These are phyloP conservation scores for Petrocephalus schoutedeni DNA, from an alignment of 2,797 vertebrate species.

Conservation along the genomic window DNA sequence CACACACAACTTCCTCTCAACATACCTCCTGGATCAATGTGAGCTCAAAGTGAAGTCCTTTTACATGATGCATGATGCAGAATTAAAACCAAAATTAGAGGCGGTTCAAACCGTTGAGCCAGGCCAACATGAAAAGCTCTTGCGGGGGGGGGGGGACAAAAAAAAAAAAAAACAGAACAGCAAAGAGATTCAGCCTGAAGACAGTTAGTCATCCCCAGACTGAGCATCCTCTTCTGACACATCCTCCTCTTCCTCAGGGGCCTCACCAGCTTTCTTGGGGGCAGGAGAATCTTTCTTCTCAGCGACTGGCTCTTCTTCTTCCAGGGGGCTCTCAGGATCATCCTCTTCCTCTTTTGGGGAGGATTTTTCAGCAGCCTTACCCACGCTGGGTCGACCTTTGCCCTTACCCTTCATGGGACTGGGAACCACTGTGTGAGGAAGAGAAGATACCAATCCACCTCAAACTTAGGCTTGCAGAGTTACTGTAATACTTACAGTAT, in stretches of 20 bases:
- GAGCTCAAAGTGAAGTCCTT: constrained; percentile 33
- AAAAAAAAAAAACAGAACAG: constrained; percentile 38
- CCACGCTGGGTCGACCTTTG: constrained; percentile 82
- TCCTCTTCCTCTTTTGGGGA: constrained; percentile 79
- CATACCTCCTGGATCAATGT: background rate
- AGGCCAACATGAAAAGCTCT: constrained; percentile 53
- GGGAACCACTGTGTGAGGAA: constrained; percentile 74
- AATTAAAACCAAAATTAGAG: constrained; percentile 23
- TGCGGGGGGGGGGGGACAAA: constrained; percentile 17
- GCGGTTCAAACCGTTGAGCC: constrained; percentile 64
- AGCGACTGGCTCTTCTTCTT: constrained; percentile 62
- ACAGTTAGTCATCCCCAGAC: constrained; percentile 90
- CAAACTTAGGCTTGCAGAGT: background rate
- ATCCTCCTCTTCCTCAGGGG: constrained; percentile 70
- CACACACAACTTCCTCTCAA: constrained; percentile 1
- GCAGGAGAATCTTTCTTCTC: constrained; percentile 75
- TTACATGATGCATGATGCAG: constrained; percentile 24
- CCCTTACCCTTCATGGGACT: constrained; percentile 96
- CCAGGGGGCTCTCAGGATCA: constrained; percentile 19
- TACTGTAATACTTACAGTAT: background rate
- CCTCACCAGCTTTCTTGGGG: constrained; percentile 57
- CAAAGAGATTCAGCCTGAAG: constrained; percentile 6
- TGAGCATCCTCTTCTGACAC: constrained; percentile 92
- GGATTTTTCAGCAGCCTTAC: constrained; percentile 87
- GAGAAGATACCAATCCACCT: background rate